Conservation (phyloP, 1,140 invertebrate species). For the Rhizoglyphus robini region DNA sequence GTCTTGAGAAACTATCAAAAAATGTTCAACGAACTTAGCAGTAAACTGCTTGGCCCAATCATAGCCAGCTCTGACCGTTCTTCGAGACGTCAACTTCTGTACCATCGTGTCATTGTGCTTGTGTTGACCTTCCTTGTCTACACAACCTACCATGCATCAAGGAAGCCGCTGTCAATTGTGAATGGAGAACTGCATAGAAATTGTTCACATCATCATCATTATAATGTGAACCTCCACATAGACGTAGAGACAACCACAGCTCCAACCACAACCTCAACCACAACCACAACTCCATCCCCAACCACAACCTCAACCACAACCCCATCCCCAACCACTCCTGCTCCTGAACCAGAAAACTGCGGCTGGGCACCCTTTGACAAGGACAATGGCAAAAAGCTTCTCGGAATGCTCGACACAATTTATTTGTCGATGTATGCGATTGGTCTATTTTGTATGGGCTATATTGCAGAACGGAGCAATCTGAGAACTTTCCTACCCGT, state of each 20-base stretch:
- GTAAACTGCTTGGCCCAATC: not conserved
- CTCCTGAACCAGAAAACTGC: slow-evolving; percentile 43
- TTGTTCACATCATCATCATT: not conserved
- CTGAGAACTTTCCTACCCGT: slow-evolving; percentile 71
- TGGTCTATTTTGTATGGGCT: slow-evolving; percentile 79
- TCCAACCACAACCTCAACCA: too few species aligned
- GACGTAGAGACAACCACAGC: too few species aligned
- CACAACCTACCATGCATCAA: not conserved
- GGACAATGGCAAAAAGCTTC: slow-evolving; percentile 51
- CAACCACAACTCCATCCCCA: too few species aligned
- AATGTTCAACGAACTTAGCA: too few species aligned
- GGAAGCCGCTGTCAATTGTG: not conserved
- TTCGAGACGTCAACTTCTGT: not conserved
- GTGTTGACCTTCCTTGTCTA: not conserved
- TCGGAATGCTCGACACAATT: slow-evolving; percentile 74
- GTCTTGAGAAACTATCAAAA: too few species aligned
- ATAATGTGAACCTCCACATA: too few species aligned
- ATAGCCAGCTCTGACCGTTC: not conserved
- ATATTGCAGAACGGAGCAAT: slow-evolving; percentile 78
- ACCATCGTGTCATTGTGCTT: not conserved
- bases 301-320: too few species aligned
- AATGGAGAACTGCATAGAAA: not conserved
- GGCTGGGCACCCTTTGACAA: slow-evolving; percentile 83
- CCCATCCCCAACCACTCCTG: not conserved
- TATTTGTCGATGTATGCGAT: slow-evolving; percentile 82